phyloP scores from a whole-genome alignment of 2,113 vertebrate species.

The Ivindomyrus marchei region DNA sequence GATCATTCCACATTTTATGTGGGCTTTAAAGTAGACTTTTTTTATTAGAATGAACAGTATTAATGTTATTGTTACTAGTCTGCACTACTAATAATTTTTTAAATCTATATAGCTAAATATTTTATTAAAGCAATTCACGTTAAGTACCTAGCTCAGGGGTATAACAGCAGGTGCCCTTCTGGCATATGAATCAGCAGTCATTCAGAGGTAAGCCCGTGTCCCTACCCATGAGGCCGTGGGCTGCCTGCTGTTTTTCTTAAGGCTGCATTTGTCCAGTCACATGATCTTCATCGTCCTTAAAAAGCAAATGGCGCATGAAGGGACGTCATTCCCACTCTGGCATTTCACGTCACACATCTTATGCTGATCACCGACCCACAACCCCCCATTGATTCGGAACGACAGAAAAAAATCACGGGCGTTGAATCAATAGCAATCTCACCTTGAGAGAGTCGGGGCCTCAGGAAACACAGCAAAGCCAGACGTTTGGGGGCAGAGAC shows the following conservation, averaged over 20 bases:
- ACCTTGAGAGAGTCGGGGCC: background rate
- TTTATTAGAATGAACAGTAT: background rate
- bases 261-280: background rate
- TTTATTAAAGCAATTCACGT: background rate
- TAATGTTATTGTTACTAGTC: background rate
- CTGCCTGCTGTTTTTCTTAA: background rate
- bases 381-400: background rate
- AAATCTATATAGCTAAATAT: background rate
- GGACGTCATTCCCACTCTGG: background rate
- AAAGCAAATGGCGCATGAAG: background rate
- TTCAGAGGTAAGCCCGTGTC: background rate
- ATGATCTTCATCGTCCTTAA: background rate
- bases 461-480: background rate
- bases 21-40: background rate
- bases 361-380: background rate
- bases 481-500: background rate
- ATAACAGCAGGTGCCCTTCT: background rate
- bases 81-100: background rate
- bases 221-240: background rate
- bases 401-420: background rate
- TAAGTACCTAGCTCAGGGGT: background rate
- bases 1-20: background rate
- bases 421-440: slow-evolving; percentile 17
- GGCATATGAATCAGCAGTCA: background rate
- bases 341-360: slow-evolving; percentile 9